Evolutionary conservation across 2,797 vertebrate species (phyloP).

Genomic region (Crypturellus tataupa): DNA sequence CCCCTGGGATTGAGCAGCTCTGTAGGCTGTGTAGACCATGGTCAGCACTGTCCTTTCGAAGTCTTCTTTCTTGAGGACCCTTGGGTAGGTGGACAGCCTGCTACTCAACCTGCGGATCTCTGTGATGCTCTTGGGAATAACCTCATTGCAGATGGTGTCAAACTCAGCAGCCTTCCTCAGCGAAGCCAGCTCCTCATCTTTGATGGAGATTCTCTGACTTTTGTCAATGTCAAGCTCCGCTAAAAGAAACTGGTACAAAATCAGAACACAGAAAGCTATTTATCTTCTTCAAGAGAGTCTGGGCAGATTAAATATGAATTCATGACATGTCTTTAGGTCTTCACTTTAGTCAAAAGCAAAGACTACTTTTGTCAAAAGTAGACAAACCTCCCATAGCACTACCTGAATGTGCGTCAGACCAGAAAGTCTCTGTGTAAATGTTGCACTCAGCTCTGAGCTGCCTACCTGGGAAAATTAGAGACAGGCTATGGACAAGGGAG

Average conservation of each 20-base stretch:
- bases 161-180: slow-evolving; percentile 85
- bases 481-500: not conserved
- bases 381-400: not conserved
- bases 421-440: not conserved
- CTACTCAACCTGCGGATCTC: slow-evolving; percentile 88
- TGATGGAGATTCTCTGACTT: slow-evolving; percentile 82
- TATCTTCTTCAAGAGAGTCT: not conserved
- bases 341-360: not conserved
- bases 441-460: not conserved
- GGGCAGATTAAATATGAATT: not conserved
- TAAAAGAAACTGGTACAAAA: slow-evolving; percentile 87
- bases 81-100: slow-evolving; percentile 74
- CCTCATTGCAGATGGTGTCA: slow-evolving; percentile 86
- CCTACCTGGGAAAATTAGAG: not conserved
- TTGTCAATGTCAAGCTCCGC: slow-evolving; percentile 86
- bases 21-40: slow-evolving; percentile 88
- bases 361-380: not conserved
- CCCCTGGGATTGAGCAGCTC: slow-evolving; percentile 74
- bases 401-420: not conserved
- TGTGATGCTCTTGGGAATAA: slow-evolving; percentile 90
- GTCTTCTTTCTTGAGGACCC: slow-evolving; percentile 85
- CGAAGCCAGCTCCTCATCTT: slow-evolving; percentile 91
- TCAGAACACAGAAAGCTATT: slow-evolving; percentile 27
- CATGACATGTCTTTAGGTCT: not conserved
- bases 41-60: slow-evolving; percentile 93